Evolutionary conservation across 1,140 invertebrate species (phyloP), one percentile per base, ranked within the genome.

Genomic region (Drosophila murphyi): DNA sequence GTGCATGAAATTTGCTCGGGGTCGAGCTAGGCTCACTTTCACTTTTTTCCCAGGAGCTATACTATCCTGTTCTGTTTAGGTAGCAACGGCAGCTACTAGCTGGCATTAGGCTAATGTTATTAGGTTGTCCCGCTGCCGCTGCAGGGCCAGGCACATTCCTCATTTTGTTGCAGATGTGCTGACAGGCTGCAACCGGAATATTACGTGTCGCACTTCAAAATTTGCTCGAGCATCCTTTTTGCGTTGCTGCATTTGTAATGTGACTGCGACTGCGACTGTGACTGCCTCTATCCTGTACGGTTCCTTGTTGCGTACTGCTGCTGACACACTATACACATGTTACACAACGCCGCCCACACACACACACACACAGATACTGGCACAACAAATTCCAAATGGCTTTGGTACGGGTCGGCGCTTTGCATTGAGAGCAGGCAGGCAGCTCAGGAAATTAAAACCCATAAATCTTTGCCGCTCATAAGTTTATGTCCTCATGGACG

Each of bases 401-500:
- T 34, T 59, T 64, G 56, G 51, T 77, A 72, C 61, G 70, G 52
- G 67, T 78, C 50, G 67, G 60, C 71, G 65, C 45, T 32, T 56
- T 70, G 64, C 64, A 59, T n/a, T 37, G 55, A 50, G 55, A 52
- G 65, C 69, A 57, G 51, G 29, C 50, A 78, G 70, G 70, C 80
- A 83, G 77, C 85, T 89, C 80, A 88, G 83, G 83, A 88, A 88
- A 88, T 88, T 88, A 88, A 88, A 88, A 83, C 62, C 67, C 85
- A 88, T 88, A 88, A 88, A 88, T 88, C 83, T 88, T 80, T 56
- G 52, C 41, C 63, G 51, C 57, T 71, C 62, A 79, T 79, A 79
- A 79, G 76, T 63, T 79, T 37, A 62, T 78, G 67, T 78, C 72
- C 72, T 75, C 50, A 10, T 37, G 56, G 29, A 31, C 51, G 10